Percentiles rank a stretch among this genome's conserved stretches.
Conservation (phyloP, 2,113 vertebrate species). For the Gobius niger region DNA sequence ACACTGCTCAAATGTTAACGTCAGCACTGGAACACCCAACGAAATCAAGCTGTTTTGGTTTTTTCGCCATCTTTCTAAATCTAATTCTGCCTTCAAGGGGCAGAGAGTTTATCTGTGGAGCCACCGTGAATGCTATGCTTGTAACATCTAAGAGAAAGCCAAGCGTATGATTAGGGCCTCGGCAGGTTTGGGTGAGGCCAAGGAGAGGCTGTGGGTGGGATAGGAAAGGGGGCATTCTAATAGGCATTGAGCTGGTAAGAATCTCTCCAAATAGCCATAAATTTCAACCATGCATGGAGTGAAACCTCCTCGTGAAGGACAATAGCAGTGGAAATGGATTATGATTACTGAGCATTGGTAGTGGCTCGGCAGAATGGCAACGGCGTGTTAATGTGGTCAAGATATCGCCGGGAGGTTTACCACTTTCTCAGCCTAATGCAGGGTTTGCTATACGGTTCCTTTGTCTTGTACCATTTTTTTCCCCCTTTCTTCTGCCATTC, state of each 20-base stretch:
- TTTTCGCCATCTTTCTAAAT: constrained; percentile 45
- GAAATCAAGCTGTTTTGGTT: constrained; percentile 48
- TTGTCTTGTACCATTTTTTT: constrained; percentile 17
- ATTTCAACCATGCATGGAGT: constrained; percentile 51
- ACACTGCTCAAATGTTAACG: constrained; percentile 41
- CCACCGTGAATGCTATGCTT: constrained; percentile 38
- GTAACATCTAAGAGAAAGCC: constrained; percentile 65
- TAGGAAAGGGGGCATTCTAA: constrained; percentile 58
- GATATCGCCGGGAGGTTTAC: constrained; percentile 34
- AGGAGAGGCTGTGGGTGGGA: constrained; percentile 52
- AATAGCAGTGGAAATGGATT: constrained; percentile 74
- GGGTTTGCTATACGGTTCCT: constrained; percentile 16
- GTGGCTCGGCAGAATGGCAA: constrained; percentile 41
- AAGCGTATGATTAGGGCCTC: constrained; percentile 66
- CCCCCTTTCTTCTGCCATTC: constrained; percentile 8
- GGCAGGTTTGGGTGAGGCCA: constrained; percentile 49
- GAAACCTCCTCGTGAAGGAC: constrained; percentile 63
- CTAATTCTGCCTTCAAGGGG: constrained; percentile 47
- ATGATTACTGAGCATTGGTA: constrained; percentile 67
- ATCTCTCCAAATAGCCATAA: constrained; percentile 16
- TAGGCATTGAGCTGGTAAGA: constrained; percentile 55
- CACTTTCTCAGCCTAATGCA: constrained; percentile 44
- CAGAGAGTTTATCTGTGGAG: constrained; percentile 45
- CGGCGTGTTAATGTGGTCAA: constrained; percentile 46
- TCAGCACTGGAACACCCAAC: constrained; percentile 21